Evolutionary conservation across 2,113 vertebrate species (phyloP).

Genomic region (Antechinus flavipes): DNA sequence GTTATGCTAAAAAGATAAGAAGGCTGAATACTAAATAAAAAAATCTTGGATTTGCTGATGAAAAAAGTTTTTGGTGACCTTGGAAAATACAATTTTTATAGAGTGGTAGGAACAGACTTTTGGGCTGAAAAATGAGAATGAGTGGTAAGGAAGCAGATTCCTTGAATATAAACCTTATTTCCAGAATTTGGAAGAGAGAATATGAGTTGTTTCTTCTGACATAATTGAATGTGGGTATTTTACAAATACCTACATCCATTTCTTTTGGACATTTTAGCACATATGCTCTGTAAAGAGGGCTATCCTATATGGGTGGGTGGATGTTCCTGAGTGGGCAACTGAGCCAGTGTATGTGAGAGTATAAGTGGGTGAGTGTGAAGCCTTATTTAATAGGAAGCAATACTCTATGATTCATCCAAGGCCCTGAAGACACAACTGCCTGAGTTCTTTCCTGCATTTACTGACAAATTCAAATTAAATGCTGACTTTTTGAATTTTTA

Average conservation of each 20-base stretch:
- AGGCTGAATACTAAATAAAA: neutral
- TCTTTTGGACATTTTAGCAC: neutral
- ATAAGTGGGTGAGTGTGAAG: neutral
- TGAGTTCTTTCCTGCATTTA: constrained; percentile 12
- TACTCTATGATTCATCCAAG: neutral
- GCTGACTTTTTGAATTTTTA: neutral
- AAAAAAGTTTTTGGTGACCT: neutral
- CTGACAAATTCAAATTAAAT: neutral
- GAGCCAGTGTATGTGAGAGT: neutral
- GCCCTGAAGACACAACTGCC: constrained; percentile 25
- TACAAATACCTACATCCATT: neutral
- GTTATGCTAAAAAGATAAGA: neutral
- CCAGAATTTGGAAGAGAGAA: neutral
- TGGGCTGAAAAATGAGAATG: neutral
- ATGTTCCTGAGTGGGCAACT: neutral
- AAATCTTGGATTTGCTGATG: neutral
- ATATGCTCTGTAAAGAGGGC: neutral
- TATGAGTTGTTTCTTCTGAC: neutral
- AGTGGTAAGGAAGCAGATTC: neutral
- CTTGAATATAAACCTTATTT: neutral
- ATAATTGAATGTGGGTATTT: neutral
- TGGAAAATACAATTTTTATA: neutral
- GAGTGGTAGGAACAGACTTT: neutral
- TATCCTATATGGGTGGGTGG: neutral
- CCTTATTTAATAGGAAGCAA: constrained; percentile 12